Base-by-base conservation (phyloP, 2,113 vertebrate species). In the Tachysurus vachellii region DNA sequence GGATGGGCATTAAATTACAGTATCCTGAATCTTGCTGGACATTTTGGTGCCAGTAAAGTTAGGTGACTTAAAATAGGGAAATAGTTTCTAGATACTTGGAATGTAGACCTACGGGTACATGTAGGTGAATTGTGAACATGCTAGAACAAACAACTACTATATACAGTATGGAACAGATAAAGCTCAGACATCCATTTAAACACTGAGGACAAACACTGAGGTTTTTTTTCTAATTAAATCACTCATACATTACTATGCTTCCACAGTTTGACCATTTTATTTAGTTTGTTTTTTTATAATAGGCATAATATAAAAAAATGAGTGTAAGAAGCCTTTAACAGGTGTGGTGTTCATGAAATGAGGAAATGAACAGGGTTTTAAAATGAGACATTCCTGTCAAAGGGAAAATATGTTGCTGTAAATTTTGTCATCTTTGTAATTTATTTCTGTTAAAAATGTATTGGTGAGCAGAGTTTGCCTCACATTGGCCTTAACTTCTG, bases 381-480 rank as follows among this genome's bases (percentile, higher is more conserved):
- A 85, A 62, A 77, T 76, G 47, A 56, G 9, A 13, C 16, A 85
- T 85, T 66, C 75, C 59, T 80, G 12, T 79, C 11, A 64, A 85
- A 16, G 17, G 56, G 1, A 31, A 68, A 12, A 26, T 59, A 16
- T 59, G 11, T 73, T 73, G 64, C 14, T 50, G 36, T 82, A n/a
- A 44, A 56, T 84, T 28, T 79, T 84, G 19, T 71, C 21, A 71
- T 84, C 19, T 70, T 42, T 0, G 0, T 59, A 21, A 56, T 56
- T 26, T 57, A 57, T 84, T 36, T 36, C 11, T 70, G 11, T 42
- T 31, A 50, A 82, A 2, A n/a, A n/a, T n/a, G n/a, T n/a, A n/a
- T n/a, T n/a, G n/a, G n/a, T n/a, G n/a, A n/a, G n/a, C n/a, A n/a
- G n/a, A n/a, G n/a, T 13, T 28, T 77, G 26, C 50, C 11, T 75